Evolutionary conservation across 1,140 invertebrate species (phyloP), one percentile per base, ranked within the genome.

Genomic region (Halictus rubicundus): DNA sequence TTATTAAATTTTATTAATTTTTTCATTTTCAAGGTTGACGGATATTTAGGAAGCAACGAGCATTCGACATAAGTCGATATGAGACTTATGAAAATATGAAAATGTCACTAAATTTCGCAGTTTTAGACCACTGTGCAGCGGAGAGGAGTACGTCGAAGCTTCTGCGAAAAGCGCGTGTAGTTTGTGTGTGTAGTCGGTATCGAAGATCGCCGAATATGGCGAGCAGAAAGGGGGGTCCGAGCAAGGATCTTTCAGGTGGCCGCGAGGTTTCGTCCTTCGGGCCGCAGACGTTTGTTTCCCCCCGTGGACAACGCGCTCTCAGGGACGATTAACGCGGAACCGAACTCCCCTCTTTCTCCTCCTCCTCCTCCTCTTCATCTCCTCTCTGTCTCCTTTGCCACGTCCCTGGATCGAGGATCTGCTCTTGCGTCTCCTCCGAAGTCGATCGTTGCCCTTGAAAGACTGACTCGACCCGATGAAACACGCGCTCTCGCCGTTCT

Each of bases 301-400:
- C 7, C 0, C 49, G 5, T 59, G 77, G 52, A 39, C 49, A 46
- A 59, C 46, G 60, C 37, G 37, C 14, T 57, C 37, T 73, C 72
- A 78, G 64, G 82, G 68, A 75, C 82, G 64, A 68, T 54, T 46
- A 76, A 84, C 61, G 49, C 71, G 71, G 68, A 84, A 84, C 68
- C 61, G 23, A 42, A 8, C 21, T 21, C 19, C 14, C 37, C 9
- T n/a, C n/a, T n/a, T n/a, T n/a, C n/a, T n/a, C n/a, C n/a, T n/a
- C n/a, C n/a, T n/a, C n/a, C n/a, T n/a, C 25, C 63, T 42, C 14
- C 25, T n/a, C 19, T 19, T 7, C 52, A 14, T 52, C 49, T 5
- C 14, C 49, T 32, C 42, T 46, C 42, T 14, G 8, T 14, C 42
- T 46, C 42, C 42, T 46, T 46, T 46, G 8, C 14, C 42, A 12